These are phyloP conservation scores for Drosophila repleta DNA, from an alignment of 1,140 invertebrate genomes.

Conservation along the genomic window DNA sequence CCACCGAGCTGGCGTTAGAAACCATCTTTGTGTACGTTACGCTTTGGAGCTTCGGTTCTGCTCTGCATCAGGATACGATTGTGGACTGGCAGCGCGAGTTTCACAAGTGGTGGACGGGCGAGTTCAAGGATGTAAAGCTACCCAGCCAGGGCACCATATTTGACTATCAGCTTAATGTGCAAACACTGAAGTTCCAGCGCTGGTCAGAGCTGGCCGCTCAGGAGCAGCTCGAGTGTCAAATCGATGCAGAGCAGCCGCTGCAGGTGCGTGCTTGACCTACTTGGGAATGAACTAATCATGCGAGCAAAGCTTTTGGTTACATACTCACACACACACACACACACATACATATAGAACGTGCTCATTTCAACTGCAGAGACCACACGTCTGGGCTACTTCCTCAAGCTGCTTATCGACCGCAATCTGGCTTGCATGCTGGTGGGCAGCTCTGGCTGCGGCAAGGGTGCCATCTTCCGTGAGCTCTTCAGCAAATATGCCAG, in stretches of 20 bases:
- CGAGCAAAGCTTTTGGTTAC: conserved; percentile 38
- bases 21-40: conserved; percentile 96
- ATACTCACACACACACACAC: conserved; percentile 8
- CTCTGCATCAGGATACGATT: conserved; percentile 94
- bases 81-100: conserved; percentile 96
- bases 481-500: conserved; percentile 88
- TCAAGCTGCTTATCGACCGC: conserved; percentile 93
- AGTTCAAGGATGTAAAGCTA: conserved; percentile 94
- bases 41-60: conserved; percentile 97
- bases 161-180: conserved; percentile 94
- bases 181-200: conserved; percentile 92
- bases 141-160: conserved; percentile 93
- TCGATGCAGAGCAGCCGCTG: conserved; percentile 90
- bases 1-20: conserved; percentile 85
- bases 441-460: conserved; percentile 93
- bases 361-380: conserved; percentile 96
- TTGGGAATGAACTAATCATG: conserved; percentile 52
- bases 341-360: conserved; percentile 85
- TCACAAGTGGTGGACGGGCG: conserved; percentile 93
- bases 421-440: conserved; percentile 95
- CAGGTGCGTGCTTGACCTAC: conserved; percentile 62
- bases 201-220: conserved; percentile 92
- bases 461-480: conserved; percentile 93
- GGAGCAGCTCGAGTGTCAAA: conserved; percentile 90
- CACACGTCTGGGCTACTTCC: conserved; percentile 93